Evolutionary conservation across 2,888 invertebrate species (phyloP).

Genomic region (Tuberolachnus salignus): DNA sequence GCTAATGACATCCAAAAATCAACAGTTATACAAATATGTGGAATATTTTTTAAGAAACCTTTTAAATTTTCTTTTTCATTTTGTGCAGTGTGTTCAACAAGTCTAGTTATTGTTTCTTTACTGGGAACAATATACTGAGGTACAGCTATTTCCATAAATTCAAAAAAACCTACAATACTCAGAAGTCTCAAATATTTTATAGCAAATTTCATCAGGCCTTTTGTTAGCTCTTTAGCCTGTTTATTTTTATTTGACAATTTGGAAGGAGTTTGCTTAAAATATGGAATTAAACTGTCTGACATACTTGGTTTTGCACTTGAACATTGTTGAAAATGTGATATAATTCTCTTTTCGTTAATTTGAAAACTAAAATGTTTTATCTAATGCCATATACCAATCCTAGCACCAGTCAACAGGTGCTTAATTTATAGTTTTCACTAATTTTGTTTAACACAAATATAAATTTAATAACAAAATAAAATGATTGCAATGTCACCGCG

Average conservation of each 20-base stretch:
- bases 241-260: not conserved
- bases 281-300: not conserved
- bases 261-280: not conserved
- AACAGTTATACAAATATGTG: not conserved
- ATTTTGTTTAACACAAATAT: not conserved
- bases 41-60: not conserved
- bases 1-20: slow-evolving; percentile 1
- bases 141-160: no score
- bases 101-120: not conserved
- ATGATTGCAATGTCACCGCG: not conserved
- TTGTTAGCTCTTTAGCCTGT: no score
- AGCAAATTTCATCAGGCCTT: not conserved
- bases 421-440: not conserved
- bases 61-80: slow-evolving; percentile 4
- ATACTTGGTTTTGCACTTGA: not conserved
- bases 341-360: not conserved
- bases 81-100: not conserved
- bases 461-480: not conserved
- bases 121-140: no score
- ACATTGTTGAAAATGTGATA: slow-evolving; percentile 9
- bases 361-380: slow-evolving; percentile 11
- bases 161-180: slow-evolving; percentile 19
- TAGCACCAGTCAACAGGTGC: not conserved
- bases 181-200: not conserved
- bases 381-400: not conserved